These are phyloP conservation scores for Clanis bilineata DNA, from an alignment of 2,888 invertebrate species.

Conservation along the genomic window DNA sequence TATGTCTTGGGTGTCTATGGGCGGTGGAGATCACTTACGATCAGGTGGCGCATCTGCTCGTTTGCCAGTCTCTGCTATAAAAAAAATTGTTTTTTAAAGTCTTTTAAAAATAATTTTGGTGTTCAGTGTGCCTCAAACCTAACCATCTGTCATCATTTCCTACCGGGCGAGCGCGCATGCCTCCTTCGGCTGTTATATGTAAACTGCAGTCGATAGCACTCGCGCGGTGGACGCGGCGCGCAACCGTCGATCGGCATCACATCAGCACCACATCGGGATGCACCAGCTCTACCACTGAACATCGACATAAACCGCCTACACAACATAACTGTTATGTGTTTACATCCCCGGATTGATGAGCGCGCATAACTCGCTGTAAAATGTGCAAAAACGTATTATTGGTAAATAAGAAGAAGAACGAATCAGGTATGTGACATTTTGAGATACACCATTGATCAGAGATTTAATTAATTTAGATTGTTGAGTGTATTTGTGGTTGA, in stretches of 20 bases:
- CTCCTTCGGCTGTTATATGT: constrained; percentile 5
- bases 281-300: not conserved
- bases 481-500: too few relatives aligned
- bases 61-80: too few relatives aligned
- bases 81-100: too few relatives aligned
- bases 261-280: constrained; percentile 21
- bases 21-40: too few relatives aligned
- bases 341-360: constrained; percentile 11
- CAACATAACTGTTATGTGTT: constrained; percentile 20
- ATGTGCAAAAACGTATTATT: constrained; percentile 68
- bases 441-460: too few relatives aligned
- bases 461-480: too few relatives aligned
- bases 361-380: constrained; percentile 31
- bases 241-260: too few relatives aligned
- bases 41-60: too few relatives aligned
- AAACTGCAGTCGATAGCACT: constrained; percentile 36
- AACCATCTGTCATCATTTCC: constrained; percentile 3
- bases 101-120: not conserved
- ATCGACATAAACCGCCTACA: not conserved
- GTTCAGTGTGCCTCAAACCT: constrained; percentile 10
- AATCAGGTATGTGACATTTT: constrained; percentile 50
- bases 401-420: constrained; percentile 58
- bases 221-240: constrained; percentile 30
- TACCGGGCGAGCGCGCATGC: constrained; percentile 21
- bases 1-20: too few relatives aligned